Evolutionary conservation across 2,113 vertebrate genomes (phyloP).

Genomic region (Nannospalax galili): DNA sequence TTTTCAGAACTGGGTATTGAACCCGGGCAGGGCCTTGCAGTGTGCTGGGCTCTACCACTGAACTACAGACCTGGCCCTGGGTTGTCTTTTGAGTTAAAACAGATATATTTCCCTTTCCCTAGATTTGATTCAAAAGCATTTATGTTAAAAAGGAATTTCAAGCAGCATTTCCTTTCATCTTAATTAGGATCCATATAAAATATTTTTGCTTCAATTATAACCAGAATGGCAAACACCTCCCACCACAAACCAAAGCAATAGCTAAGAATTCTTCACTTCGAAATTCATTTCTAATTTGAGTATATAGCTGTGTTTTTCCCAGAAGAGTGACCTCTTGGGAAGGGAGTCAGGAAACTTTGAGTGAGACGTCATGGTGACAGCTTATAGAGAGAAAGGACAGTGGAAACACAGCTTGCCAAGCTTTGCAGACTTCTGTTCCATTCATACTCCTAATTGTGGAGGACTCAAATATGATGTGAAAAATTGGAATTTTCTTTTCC

Average conservation of each 20-base stretch:
- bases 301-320: constrained; percentile 19
- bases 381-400: not conserved
- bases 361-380: constrained; percentile 44
- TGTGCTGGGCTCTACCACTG: not conserved
- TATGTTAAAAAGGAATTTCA: not conserved
- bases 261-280: not conserved
- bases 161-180: not conserved
- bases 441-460: constrained; percentile 41
- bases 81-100: not conserved
- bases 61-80: not conserved
- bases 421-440: constrained; percentile 11
- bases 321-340: constrained; percentile 52
- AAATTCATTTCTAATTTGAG: constrained; percentile 32
- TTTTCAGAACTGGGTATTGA: not conserved
- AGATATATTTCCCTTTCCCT: not conserved
- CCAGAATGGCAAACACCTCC: not conserved
- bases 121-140: not conserved
- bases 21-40: not conserved
- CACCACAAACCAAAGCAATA: not conserved
- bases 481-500: not conserved
- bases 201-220: constrained; percentile 13
- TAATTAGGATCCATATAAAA: not conserved
- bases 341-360: constrained; percentile 32
- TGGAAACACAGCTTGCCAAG: constrained; percentile 3
- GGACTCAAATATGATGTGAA: not conserved